phyloP scores from a whole-genome alignment of 2,113 vertebrate genomes.

The Acanthisitta chloris region DNA sequence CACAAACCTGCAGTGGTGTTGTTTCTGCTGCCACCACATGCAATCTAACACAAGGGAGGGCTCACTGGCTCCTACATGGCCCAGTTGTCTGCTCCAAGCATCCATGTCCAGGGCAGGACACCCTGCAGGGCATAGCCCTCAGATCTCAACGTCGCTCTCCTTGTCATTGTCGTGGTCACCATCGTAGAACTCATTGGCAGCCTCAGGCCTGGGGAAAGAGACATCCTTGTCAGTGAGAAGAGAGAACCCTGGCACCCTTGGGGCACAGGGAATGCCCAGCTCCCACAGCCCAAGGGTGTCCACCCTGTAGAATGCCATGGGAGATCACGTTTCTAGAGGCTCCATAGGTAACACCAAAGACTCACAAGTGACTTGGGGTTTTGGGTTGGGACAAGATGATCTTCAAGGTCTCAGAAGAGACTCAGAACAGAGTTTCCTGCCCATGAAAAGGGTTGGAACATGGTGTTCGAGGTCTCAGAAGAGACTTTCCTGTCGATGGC shows the following conservation, averaged over 20 bases:
- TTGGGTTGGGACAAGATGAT: neutral
- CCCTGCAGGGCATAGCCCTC: constrained; percentile 39
- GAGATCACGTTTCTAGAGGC: neutral
- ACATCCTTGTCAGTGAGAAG: neutral
- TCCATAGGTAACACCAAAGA: neutral
- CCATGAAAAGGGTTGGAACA: too few relatives aligned
- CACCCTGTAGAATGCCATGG: neutral
- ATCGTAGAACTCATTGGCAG: constrained; percentile 94
- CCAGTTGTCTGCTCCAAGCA: neutral
- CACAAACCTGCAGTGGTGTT: neutral
- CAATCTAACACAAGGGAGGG: neutral
- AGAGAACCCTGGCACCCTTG: neutral
- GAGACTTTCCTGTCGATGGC: neutral
- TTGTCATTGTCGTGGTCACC: constrained; percentile 99
- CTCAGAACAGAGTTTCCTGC: too few relatives aligned
- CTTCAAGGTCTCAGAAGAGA: too few relatives aligned
- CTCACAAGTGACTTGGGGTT: neutral
- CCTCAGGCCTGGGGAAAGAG: constrained; percentile 84
- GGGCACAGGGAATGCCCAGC: neutral
- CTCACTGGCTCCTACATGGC: neutral
- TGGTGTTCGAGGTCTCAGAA: too few relatives aligned
- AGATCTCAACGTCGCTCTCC: constrained; percentile 98
- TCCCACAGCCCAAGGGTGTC: too few relatives aligned
- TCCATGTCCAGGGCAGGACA: neutral
- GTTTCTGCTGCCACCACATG: neutral